A percentile compares a stretch with the other conserved stretches of the same genome.
These are phyloP conservation scores for Alaudala cheleensis DNA, from an alignment of 2,113 vertebrate species.

Conservation along the genomic window DNA sequence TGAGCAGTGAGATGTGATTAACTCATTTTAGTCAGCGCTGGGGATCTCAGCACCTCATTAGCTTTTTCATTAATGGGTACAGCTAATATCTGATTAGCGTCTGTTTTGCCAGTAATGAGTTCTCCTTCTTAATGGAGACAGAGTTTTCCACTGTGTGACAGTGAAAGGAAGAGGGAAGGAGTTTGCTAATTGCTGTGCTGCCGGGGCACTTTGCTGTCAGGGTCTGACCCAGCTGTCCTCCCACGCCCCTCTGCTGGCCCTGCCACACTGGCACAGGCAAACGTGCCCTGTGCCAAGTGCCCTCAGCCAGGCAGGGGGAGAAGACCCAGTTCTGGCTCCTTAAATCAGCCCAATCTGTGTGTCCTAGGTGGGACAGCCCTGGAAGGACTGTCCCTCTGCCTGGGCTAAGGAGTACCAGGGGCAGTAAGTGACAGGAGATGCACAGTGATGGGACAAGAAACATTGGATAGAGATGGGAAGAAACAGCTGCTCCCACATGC, in stretches of 20 bases:
- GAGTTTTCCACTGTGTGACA: not conserved
- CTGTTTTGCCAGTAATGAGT: slow-evolving; percentile 14
- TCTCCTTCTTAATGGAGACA: not conserved
- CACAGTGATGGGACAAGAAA: not conserved
- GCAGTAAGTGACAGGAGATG: not conserved
- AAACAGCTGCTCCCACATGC: not conserved
- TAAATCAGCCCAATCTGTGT: not conserved
- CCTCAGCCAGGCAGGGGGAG: not conserved
- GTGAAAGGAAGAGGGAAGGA: not conserved
- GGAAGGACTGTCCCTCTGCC: not conserved
- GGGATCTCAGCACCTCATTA: slow-evolving; percentile 41
- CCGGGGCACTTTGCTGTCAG: rapidly evolving
- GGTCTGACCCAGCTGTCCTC: not conserved
- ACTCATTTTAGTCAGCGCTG: not conserved
- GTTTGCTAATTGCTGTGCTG: not conserved
- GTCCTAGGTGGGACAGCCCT: not conserved
- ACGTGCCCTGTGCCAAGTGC: rapidly evolving
- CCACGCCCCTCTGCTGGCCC: not conserved
- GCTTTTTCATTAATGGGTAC: slow-evolving; percentile 38
- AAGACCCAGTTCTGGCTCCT: not conserved
- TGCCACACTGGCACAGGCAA: not conserved
- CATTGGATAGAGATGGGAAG: rapidly evolving
- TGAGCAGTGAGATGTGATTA: slow-evolving; percentile 42
- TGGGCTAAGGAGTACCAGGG: not conserved
- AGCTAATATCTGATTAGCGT: slow-evolving; percentile 37